Conservation (phyloP, 2,888 invertebrate genomes). For the Nudaria mundana region DNA sequence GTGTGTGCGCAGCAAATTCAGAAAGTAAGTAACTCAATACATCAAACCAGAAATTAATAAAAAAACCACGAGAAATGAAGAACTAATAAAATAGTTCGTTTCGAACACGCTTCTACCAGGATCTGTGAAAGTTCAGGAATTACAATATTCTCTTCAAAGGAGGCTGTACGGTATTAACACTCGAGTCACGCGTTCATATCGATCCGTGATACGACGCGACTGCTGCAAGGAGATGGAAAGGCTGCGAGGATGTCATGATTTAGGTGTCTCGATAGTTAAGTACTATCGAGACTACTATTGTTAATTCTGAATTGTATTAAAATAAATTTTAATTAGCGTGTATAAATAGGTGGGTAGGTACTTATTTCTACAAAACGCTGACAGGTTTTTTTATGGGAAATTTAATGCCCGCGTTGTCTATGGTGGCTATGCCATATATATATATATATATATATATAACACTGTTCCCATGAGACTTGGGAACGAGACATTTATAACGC, state of each 20-base stretch:
- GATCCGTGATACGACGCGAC: constrained; percentile 24
- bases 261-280: too few relatives aligned
- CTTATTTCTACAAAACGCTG: too few relatives aligned
- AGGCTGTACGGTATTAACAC: constrained; percentile 19
- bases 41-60: background rate
- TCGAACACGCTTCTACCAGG: constrained; percentile 18
- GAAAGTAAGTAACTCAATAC: background rate
- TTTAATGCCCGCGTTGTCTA: too few relatives aligned
- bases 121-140: constrained; percentile 22
- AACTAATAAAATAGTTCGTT: background rate
- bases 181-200: constrained; percentile 36
- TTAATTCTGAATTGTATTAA: too few relatives aligned
- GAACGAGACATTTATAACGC: too few relatives aligned
- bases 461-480: too few relatives aligned
- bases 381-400: too few relatives aligned
- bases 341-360: too few relatives aligned
- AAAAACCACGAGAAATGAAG: background rate
- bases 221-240: constrained; percentile 10
- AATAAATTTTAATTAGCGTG: too few relatives aligned
- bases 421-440: too few relatives aligned
- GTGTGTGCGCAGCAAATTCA: background rate
- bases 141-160: constrained; percentile 21
- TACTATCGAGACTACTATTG: too few relatives aligned
- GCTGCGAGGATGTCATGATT: background rate
- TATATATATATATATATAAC: too few relatives aligned